Percentiles rank a stretch among this genome's conserved stretches.
These are phyloP conservation scores for Orthosia gracilis DNA, from an alignment of 2,888 invertebrate species.

Conservation along the genomic window DNA sequence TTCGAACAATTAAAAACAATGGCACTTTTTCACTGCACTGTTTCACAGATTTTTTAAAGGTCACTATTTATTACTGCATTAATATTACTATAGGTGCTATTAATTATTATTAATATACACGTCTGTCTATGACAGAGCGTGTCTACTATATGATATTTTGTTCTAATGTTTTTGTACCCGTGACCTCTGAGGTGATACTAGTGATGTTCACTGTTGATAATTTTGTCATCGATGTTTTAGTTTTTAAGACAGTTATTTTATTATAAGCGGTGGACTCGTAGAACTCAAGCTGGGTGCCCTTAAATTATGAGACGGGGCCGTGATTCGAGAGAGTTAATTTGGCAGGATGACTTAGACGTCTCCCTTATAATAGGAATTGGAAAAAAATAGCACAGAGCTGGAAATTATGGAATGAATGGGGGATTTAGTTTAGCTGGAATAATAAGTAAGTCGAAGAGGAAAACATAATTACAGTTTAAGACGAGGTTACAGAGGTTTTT, in stretches of 20 bases:
- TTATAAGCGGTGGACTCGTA: no score
- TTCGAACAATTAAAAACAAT: background rate
- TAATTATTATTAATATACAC: slow-evolving; percentile 16
- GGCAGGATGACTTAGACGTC: no score
- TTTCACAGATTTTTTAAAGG: background rate
- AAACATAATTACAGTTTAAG: no score
- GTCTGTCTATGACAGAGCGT: slow-evolving; percentile 3
- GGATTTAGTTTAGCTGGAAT: no score
- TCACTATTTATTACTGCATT: slow-evolving; percentile 1
- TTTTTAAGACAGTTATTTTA: background rate
- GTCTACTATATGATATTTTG: background rate
- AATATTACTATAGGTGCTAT: background rate
- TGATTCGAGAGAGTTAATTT: no score
- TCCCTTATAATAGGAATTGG: no score
- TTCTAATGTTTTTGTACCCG: slow-evolving; percentile 1
- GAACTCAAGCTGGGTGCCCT: no score
- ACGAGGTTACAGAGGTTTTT: no score
- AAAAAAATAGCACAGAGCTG: no score
- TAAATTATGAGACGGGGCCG: no score
- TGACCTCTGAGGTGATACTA: slow-evolving; percentile 30
- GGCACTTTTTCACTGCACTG: slow-evolving; percentile 6
- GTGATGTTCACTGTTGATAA: slow-evolving; percentile 26
- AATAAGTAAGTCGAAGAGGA: no score
- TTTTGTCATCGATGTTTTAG: slow-evolving; percentile 18
- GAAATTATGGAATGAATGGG: no score